These are phyloP conservation scores for Microctonus brassicae DNA, from an alignment of 2,888 invertebrate species.

Conservation along the genomic window DNA sequence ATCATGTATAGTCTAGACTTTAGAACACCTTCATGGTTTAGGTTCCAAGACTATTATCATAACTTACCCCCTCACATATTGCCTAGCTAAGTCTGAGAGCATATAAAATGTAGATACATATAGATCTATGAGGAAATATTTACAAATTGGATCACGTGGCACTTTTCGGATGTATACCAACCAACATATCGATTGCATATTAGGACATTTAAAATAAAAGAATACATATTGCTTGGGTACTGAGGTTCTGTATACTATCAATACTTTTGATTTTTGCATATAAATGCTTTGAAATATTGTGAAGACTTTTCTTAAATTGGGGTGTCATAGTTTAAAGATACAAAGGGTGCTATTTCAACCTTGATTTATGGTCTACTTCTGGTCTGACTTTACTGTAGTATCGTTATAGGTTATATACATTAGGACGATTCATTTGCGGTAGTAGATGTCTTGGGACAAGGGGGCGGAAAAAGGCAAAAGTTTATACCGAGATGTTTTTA, in stretches of 20 bases:
- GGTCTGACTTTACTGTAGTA: not conserved
- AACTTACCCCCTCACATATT: not conserved
- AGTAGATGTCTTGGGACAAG: not conserved
- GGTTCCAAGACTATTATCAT: not conserved
- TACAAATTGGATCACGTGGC: constrained; percentile 20
- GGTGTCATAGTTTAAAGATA: not conserved
- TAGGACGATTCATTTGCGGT: not conserved
- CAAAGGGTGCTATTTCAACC: not conserved
- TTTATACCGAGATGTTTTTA: not conserved
- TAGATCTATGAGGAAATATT: constrained; percentile 32
- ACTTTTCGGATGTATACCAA: not conserved
- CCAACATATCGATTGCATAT: constrained; percentile 14
- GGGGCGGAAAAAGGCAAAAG: not conserved
- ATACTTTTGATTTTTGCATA: constrained; percentile 38
- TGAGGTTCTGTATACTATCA: not conserved
- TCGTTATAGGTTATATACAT: not conserved
- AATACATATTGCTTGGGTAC: constrained; percentile 12
- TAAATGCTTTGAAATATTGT: constrained; percentile 41
- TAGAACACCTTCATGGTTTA: not conserved
- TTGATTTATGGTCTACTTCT: not conserved
- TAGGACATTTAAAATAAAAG: constrained; percentile 8
- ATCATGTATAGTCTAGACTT: not conserved
- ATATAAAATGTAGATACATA: not conserved
- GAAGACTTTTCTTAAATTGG: not conserved
- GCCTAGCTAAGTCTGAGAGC: constrained; percentile 26